These are phyloP conservation scores for Harpalus rufipes DNA, from an alignment of 2,888 invertebrate species.

Conservation along the genomic window DNA sequence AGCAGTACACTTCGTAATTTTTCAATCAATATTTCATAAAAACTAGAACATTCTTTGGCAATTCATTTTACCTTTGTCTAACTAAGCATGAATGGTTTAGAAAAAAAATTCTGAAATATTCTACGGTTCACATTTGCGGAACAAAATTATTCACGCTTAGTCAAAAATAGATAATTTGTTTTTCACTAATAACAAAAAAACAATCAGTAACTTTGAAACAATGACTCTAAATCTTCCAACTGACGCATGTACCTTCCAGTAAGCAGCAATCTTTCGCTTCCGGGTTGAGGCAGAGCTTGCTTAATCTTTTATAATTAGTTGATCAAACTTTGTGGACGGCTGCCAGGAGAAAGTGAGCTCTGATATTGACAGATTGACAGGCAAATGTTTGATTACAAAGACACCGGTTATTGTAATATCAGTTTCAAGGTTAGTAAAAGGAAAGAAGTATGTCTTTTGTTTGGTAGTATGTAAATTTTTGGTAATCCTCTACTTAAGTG, in stretches of 20 bases:
- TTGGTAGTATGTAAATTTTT: neutral
- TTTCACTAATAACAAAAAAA: neutral
- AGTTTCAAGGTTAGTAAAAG: neutral
- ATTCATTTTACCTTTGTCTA: neutral
- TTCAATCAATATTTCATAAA: neutral
- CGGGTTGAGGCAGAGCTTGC: slow-evolving; percentile 7
- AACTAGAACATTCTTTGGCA: neutral
- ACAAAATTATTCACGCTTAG: slow-evolving; percentile 30
- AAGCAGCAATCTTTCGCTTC: slow-evolving; percentile 8
- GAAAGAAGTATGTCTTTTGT: neutral
- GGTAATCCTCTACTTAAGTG: neutral
- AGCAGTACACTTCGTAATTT: neutral
- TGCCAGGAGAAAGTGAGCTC: neutral
- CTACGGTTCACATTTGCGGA: neutral
- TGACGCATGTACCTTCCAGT: slow-evolving; percentile 28
- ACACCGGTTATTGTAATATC: neutral
- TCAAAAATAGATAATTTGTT: slow-evolving; percentile 30
- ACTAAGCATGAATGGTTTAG: neutral
- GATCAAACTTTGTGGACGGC: slow-evolving; percentile 26
- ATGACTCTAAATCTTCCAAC: slow-evolving; percentile 4
- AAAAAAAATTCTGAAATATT: neutral
- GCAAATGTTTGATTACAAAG: neutral
- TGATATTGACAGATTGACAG: neutral
- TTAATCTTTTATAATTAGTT: slow-evolving; percentile 38
- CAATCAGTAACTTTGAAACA: neutral